Percentiles rank a stretch among this genome's conserved stretches.
These are phyloP conservation scores for Bucorvus abyssinicus DNA, from an alignment of 2,797 vertebrate genomes.

Conservation along the genomic window DNA sequence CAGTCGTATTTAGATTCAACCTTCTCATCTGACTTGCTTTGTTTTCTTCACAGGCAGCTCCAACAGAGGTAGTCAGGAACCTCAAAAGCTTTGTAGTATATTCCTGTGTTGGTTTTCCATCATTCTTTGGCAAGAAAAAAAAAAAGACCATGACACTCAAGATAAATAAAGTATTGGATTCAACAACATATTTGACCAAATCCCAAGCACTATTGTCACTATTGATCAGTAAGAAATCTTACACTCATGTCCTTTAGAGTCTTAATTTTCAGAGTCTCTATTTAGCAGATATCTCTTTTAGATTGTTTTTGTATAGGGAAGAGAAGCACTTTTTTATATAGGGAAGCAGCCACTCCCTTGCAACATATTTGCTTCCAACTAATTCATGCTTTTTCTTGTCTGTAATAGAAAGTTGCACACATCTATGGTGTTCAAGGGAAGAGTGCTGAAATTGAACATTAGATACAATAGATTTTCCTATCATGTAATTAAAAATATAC, in stretches of 20 bases:
- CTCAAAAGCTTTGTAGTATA: constrained; percentile 19
- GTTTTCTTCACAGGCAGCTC: constrained; percentile 21
- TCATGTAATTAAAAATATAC: neutral
- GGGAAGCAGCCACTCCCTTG: neutral
- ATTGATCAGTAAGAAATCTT: neutral
- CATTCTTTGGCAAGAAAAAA: neutral
- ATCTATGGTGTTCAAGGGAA: neutral
- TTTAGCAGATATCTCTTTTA: neutral
- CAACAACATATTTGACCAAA: constrained; percentile 7
- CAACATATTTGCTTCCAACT: neutral
- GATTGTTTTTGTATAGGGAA: neutral
- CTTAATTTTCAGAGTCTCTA: neutral
- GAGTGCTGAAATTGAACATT: neutral
- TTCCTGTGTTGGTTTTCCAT: neutral
- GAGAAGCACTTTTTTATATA: no score
- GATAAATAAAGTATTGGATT: constrained; percentile 31
- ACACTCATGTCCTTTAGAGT: neutral
- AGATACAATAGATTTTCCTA: neutral
- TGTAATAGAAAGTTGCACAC: neutral
- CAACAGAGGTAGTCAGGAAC: neutral
- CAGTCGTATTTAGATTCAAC: neutral
- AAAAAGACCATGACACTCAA: constrained; percentile 9
- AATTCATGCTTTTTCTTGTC: neutral
- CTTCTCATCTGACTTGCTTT: constrained; percentile 40
- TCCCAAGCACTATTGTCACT: neutral